A percentile compares a stretch with the other conserved stretches of the same genome.
phyloP scores from a whole-genome alignment of 2,797 vertebrate species.

The Siniperca obscura region DNA sequence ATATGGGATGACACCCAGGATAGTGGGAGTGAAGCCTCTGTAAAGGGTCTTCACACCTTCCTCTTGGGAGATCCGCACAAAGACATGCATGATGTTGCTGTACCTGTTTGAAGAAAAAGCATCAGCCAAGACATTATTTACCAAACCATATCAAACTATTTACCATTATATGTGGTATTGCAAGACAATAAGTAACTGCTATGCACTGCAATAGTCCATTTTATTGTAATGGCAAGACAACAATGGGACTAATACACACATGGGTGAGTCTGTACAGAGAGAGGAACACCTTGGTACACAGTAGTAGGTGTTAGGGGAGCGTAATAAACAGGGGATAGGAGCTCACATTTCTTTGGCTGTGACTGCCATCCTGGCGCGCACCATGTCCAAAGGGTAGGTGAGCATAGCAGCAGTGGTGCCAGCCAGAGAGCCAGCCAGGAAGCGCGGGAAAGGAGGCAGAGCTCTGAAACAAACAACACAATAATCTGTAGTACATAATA shows the following conservation, averaged over 20 bases:
- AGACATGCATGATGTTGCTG: conserved; percentile 95
- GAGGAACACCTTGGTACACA: not conserved
- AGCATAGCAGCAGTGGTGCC: conserved; percentile 93
- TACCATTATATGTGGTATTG: not conserved
- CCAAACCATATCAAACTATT: not conserved
- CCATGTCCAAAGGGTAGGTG: conserved; percentile 97
- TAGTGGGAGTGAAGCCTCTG: conserved; percentile 93
- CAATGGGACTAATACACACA: not conserved
- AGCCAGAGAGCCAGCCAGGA: conserved; percentile 94
- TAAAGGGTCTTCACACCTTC: conserved; percentile 94
- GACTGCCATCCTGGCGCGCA: conserved; percentile 97
- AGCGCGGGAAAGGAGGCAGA: conserved; percentile 92
- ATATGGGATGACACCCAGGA: conserved; percentile 95
- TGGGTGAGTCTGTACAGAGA: not conserved
- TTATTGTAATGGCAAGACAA: not conserved
- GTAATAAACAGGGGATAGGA: not conserved
- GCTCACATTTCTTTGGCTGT: conserved; percentile 97
- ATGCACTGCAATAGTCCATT: not conserved
- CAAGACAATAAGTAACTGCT: not conserved
- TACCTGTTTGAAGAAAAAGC: conserved; percentile 85
- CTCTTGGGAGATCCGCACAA: conserved; percentile 94
- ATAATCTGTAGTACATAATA: not conserved
- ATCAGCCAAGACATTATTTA: not conserved
- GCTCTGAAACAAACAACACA: conserved; percentile 81
- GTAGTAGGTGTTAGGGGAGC: not conserved